These are phyloP conservation scores for Heliothis subflexa DNA, from an alignment of 1,140 invertebrate species.

Conservation along the genomic window DNA sequence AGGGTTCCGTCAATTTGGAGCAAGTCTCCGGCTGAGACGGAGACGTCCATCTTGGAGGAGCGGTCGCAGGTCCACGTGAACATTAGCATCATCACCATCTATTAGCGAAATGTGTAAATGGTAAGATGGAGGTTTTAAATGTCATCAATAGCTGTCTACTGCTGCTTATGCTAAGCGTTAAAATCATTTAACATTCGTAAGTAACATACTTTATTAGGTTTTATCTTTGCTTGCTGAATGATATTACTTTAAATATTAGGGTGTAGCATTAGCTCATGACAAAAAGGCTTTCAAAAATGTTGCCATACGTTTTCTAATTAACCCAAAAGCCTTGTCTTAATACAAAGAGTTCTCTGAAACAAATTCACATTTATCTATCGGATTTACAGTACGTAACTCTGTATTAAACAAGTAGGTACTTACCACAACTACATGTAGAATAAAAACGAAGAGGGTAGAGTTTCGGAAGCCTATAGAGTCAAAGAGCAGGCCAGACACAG, in stretches of 20 bases:
- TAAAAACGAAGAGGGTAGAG: slow-evolving; percentile 91
- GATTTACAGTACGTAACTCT: too few relatives aligned
- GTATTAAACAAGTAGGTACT: too few relatives aligned
- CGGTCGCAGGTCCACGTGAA: slow-evolving; percentile 74
- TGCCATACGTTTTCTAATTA: too few relatives aligned
- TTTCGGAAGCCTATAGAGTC: slow-evolving; percentile 91
- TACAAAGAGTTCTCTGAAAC: not conserved
- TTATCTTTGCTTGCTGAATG: too few relatives aligned
- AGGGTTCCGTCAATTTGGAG: slow-evolving; percentile 78
- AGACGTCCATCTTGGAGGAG: slow-evolving; percentile 75
- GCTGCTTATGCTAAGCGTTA: too few relatives aligned
- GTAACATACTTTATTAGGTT: too few relatives aligned
- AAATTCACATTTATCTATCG: not conserved
- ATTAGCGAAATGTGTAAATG: not conserved
- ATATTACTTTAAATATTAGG: too few relatives aligned
- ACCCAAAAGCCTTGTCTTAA: too few relatives aligned
- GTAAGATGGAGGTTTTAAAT: not conserved
- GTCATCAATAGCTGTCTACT: too few relatives aligned
- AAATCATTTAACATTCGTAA: too few relatives aligned
- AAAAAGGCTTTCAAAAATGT: too few relatives aligned
- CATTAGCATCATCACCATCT: slow-evolving; percentile 71
- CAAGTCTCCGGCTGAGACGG: slow-evolving; percentile 76
- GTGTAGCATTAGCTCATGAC: too few relatives aligned
- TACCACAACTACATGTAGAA: slow-evolving; percentile 89
- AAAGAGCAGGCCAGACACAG: slow-evolving; percentile 91